These are phyloP conservation scores for Caenorhabditis elegans DNA, from an alignment of 1,140 invertebrate genomes.

Conservation along the genomic window DNA sequence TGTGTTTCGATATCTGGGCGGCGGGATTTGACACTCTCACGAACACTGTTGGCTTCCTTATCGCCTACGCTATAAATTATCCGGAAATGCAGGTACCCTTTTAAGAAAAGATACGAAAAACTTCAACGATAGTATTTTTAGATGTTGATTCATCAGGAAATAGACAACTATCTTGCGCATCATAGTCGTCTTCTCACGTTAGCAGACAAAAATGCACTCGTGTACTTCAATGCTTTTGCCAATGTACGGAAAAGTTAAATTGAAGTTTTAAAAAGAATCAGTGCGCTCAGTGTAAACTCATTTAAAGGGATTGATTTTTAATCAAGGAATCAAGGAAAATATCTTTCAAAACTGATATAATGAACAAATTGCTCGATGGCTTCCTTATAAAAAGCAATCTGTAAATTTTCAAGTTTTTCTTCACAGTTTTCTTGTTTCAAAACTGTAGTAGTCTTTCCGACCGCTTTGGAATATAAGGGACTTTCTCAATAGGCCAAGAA, in stretches of 20 bases:
- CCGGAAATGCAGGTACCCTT: slow-evolving; percentile 59
- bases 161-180: slow-evolving; percentile 60
- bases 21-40: slow-evolving; percentile 69
- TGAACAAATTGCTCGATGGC: too few species aligned
- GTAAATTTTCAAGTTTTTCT: too few species aligned
- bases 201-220: slow-evolving; percentile 53
- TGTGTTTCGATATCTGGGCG: slow-evolving; percentile 60
- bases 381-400: too few species aligned
- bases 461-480: too few species aligned
- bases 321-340: too few species aligned
- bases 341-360: too few species aligned
- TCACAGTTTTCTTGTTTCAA: too few species aligned
- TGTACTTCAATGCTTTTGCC: slow-evolving; percentile 41
- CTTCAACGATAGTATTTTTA: neutral
- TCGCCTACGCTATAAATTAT: slow-evolving; percentile 67
- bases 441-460: too few species aligned
- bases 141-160: slow-evolving; percentile 66
- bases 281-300: too few species aligned
- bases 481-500: too few species aligned
- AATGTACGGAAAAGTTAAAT: slow-evolving; percentile 27
- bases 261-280: neutral
- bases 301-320: too few species aligned
- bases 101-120: neutral
- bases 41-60: slow-evolving; percentile 66
- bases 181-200: slow-evolving; percentile 50